A percentile compares a stretch with the other conserved stretches of the same genome.
These are phyloP conservation scores for Crotalus helleri DNA, from an alignment of 2,113 vertebrate species.

Conservation along the genomic window DNA sequence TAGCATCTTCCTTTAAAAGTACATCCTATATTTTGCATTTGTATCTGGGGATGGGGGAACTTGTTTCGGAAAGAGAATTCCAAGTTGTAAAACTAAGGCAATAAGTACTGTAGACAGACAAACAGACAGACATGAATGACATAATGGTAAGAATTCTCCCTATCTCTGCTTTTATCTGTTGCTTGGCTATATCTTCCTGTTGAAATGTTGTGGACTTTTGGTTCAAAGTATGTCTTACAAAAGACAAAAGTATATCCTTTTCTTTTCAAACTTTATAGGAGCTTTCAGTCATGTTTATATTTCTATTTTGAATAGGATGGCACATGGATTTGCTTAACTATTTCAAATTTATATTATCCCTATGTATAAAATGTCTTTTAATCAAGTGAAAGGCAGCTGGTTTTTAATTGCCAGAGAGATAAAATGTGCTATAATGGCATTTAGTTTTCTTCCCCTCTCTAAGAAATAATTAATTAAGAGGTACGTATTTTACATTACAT, in stretches of 20 bases:
- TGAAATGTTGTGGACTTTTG: not conserved
- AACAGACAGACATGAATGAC: not conserved
- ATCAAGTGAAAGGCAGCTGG: not conserved
- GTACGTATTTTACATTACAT: not conserved
- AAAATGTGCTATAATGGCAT: not conserved
- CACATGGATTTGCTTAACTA: not conserved
- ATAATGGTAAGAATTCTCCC: not conserved
- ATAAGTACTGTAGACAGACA: not conserved
- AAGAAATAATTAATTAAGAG: not conserved
- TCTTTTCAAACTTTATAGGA: not conserved
- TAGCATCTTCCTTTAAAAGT: not conserved
- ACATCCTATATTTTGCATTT: not conserved
- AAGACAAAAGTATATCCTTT: not conserved
- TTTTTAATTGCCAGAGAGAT: not conserved
- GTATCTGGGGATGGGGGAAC: no score
- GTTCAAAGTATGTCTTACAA: not conserved
- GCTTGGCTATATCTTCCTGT: not conserved
- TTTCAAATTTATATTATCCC: not conserved
- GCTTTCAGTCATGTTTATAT: not conserved
- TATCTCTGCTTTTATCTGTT: not conserved
- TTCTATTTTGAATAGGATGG: not conserved
- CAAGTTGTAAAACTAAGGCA: not conserved
- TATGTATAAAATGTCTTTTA: not conserved
- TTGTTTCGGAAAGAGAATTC: not conserved
- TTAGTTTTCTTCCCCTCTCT: not conserved